These are phyloP conservation scores for Tachycineta bicolor DNA, from an alignment of 2,113 vertebrate genomes.

Conservation along the genomic window DNA sequence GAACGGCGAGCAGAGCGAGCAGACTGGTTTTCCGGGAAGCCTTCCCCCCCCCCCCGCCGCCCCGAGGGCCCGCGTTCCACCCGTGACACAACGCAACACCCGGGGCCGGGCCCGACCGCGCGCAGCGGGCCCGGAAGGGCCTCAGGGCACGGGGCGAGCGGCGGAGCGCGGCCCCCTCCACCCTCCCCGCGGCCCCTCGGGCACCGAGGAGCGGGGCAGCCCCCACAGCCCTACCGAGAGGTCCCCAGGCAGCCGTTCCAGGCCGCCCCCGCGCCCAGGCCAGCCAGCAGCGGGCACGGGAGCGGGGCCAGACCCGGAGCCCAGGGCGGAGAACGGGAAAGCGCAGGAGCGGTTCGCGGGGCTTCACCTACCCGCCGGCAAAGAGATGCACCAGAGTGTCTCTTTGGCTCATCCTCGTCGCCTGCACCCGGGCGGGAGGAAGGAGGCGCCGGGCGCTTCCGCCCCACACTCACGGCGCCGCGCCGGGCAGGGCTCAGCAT, in stretches of 20 bases:
- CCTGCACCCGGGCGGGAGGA: slow-evolving; percentile 57
- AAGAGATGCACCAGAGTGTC: slow-evolving; percentile 95
- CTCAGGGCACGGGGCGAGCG: not conserved
- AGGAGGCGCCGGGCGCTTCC: not conserved
- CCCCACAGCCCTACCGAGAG: accelerated
- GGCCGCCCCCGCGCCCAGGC: not conserved
- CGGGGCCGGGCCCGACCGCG: not conserved
- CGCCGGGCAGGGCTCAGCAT: accelerated
- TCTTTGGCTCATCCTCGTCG: slow-evolving; percentile 93
- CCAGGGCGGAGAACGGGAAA: not conserved
- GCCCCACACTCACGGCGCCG: not conserved
- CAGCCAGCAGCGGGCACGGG: not conserved
- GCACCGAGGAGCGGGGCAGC: accelerated
- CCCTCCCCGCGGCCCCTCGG: too few relatives aligned
- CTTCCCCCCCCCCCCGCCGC: too few relatives aligned
- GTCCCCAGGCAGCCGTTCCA: not conserved
- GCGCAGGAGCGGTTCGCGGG: accelerated
- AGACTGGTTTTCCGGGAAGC: accelerated
- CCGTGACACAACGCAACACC: not conserved
- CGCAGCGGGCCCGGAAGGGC: not conserved
- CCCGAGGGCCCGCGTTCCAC: not conserved
- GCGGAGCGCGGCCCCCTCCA: not conserved
- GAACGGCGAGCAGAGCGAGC: accelerated
- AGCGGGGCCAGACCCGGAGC: not conserved
- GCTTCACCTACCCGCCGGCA: slow-evolving; percentile 85